phyloP scores from a whole-genome alignment of 2,888 invertebrate genomes.

The Lysandra coridon region DNA sequence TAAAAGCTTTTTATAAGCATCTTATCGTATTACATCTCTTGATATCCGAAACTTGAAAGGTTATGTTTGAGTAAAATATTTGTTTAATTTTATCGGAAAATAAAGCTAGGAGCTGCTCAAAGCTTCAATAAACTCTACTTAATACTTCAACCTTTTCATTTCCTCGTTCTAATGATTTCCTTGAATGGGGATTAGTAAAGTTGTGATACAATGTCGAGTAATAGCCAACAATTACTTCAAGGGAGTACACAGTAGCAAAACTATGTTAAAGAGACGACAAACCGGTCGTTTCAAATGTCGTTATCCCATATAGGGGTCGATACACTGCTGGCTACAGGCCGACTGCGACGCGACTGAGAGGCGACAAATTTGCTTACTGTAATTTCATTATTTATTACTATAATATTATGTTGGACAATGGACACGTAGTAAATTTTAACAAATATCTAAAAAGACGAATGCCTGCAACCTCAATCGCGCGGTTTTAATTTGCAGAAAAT shows the following conservation, averaged over 20 bases:
- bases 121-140: neutral
- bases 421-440: neutral
- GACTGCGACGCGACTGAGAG: slow-evolving; percentile 57
- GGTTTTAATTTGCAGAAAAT: no score
- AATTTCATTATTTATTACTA: neutral
- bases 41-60: neutral
- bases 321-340: slow-evolving; percentile 60
- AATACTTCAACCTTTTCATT: neutral
- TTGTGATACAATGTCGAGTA: slow-evolving; percentile 44
- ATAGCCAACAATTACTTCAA: slow-evolving; percentile 61
- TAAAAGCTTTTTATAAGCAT: neutral
- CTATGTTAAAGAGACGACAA: slow-evolving; percentile 57
- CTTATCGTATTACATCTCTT: neutral
- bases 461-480: no score
- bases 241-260: slow-evolving; percentile 58
- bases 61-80: neutral
- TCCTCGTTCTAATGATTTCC: neutral
- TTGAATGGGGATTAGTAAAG: neutral
- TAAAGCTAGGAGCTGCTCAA: neutral
- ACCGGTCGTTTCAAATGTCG: slow-evolving; percentile 67
- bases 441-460: neutral
- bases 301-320: slow-evolving; percentile 75
- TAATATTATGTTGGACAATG: neutral
- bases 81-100: neutral
- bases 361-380: slow-evolving; percentile 50